These are phyloP conservation scores for Percopsis transmontana DNA, from an alignment of 2,113 vertebrate genomes.

Conservation along the genomic window DNA sequence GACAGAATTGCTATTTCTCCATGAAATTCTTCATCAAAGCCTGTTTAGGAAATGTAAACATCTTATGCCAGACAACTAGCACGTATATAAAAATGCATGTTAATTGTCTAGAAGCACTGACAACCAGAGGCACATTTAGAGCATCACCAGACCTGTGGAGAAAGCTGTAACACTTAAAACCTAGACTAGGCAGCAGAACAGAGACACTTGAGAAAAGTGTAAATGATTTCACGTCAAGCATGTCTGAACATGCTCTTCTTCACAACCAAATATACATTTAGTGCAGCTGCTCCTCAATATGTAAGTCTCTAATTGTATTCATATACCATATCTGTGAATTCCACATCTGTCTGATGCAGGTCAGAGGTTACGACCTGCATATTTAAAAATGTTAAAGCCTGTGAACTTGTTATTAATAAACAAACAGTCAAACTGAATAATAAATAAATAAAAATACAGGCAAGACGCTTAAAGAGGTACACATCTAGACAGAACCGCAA, in stretches of 20 bases:
- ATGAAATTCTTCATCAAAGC: slow-evolving; percentile 42
- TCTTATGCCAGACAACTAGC: slow-evolving; percentile 35
- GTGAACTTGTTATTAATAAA: slow-evolving; percentile 46
- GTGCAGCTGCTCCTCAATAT: slow-evolving; percentile 63
- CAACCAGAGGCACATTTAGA: slow-evolving; percentile 44
- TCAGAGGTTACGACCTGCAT: slow-evolving; percentile 1
- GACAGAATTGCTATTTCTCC: slow-evolving; percentile 36
- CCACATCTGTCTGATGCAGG: slow-evolving; percentile 29
- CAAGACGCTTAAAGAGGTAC: neutral
- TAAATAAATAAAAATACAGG: slow-evolving; percentile 24
- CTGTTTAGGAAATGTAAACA: slow-evolving; percentile 41
- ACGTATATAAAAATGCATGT: slow-evolving; percentile 36
- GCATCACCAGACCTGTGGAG: slow-evolving; percentile 50
- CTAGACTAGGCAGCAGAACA: slow-evolving; percentile 49
- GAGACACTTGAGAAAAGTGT: slow-evolving; percentile 45
- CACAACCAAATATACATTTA: slow-evolving; percentile 59
- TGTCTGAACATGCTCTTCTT: slow-evolving; percentile 47
- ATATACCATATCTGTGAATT: slow-evolving; percentile 52
- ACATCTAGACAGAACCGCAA: too few relatives aligned
- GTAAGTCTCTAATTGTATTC: slow-evolving; percentile 67
- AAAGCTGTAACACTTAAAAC: slow-evolving; percentile 42
- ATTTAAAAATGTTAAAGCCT: too few relatives aligned
- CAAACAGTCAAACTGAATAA: slow-evolving; percentile 38
- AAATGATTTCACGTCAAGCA: slow-evolving; percentile 48
- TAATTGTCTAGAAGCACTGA: slow-evolving; percentile 43